Evolutionary conservation across 2,113 vertebrate genomes (phyloP).

Genomic region (Pholis gunnellus): DNA sequence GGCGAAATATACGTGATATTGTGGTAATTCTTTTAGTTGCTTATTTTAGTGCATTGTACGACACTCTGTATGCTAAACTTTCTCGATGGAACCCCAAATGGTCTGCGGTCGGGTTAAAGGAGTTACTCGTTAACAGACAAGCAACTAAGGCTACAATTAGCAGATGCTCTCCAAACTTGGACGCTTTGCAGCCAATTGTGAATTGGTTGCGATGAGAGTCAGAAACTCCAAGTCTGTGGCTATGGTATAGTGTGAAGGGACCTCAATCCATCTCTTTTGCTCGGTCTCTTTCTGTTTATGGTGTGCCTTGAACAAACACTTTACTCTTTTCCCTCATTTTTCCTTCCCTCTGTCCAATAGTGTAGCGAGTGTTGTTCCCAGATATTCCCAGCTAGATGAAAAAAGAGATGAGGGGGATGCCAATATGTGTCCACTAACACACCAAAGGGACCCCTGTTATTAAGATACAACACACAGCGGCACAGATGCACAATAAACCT

Average conservation of each 20-base stretch:
- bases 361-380: neutral
- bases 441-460: conserved; percentile 61
- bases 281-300: neutral
- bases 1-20: no score
- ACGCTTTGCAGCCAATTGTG: no score
- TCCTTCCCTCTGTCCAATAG: neutral
- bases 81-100: no score
- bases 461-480: conserved; percentile 59
- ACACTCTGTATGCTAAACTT: no score
- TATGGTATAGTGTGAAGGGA: neutral
- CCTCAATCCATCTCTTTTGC: neutral
- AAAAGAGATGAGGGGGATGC: neutral
- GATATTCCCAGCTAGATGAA: conserved; percentile 9
- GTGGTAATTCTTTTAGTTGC: no score
- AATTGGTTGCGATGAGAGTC: no score
- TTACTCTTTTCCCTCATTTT: neutral
- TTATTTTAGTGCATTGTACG: no score
- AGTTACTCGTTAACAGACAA: no score
- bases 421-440: conserved; percentile 60
- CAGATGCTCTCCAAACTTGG: no score
- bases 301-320: neutral
- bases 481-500: conserved; percentile 6
- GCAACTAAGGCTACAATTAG: no score
- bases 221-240: no score
- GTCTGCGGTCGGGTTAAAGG: no score